Percentiles rank a stretch among this genome's conserved stretches.
phyloP scores from a whole-genome alignment of 2,888 invertebrate genomes.

The Oasisia sp. region DNA sequence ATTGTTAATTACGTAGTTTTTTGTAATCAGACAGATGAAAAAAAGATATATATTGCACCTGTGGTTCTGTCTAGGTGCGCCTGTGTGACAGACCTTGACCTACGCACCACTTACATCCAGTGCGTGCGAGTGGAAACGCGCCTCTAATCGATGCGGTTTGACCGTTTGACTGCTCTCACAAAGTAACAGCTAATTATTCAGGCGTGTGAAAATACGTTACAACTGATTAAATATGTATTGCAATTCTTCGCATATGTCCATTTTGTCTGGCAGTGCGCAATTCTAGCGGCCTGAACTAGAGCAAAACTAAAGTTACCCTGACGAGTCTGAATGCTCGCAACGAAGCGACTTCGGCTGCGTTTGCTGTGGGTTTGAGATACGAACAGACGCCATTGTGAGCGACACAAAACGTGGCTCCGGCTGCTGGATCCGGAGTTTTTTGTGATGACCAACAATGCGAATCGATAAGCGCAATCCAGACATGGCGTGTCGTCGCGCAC shows the following conservation, averaged over 20 bases:
- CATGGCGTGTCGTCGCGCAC: neutral
- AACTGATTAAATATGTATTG: neutral
- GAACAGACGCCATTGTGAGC: constrained; percentile 17
- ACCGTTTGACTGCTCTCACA: neutral
- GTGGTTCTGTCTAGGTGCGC: neutral
- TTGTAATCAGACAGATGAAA: neutral
- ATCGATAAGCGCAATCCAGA: constrained; percentile 13
- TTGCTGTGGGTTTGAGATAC: neutral
- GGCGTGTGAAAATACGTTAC: neutral
- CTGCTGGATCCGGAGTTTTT: neutral
- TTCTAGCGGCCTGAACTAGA: neutral
- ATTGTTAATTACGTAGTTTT: too few relatives aligned
- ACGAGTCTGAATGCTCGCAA: neutral
- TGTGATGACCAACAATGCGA: constrained; percentile 17
- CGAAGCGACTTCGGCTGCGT: neutral
- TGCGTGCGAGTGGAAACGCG: neutral
- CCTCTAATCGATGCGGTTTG: constrained; percentile 4
- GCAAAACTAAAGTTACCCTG: neutral
- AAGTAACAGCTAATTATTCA: neutral
- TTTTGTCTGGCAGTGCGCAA: neutral
- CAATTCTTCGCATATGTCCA: neutral
- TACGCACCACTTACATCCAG: neutral
- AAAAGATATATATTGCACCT: neutral
- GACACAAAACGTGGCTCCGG: constrained; percentile 17
- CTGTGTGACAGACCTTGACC: neutral